A percentile compares a stretch with the other conserved stretches of the same genome.
phyloP scores from a whole-genome alignment of 2,113 vertebrate species.

The Puntigrus tetrazona region DNA sequence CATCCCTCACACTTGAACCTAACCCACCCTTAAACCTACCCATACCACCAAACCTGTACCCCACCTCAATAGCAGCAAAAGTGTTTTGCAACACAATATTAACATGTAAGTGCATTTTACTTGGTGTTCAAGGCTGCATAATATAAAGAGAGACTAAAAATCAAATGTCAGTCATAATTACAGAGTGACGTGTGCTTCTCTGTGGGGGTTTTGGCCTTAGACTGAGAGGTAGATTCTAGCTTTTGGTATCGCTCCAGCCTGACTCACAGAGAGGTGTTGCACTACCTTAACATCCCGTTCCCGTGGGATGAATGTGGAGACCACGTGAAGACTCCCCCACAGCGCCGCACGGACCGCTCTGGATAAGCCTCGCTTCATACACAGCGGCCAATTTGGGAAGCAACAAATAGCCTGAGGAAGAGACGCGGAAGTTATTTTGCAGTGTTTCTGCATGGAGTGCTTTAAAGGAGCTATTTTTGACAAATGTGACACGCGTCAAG shows the following conservation, averaged over 20 bases:
- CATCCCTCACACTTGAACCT: too few relatives aligned
- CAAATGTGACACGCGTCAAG: not conserved
- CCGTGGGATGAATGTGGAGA: constrained; percentile 21
- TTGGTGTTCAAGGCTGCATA: too few relatives aligned
- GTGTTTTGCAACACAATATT: too few relatives aligned
- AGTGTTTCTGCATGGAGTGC: not conserved
- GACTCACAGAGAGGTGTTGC: constrained; percentile 4
- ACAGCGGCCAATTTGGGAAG: not conserved
- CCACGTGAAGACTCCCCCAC: constrained; percentile 6
- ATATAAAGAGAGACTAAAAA: too few relatives aligned
- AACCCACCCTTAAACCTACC: too few relatives aligned
- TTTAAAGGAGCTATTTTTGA: not conserved
- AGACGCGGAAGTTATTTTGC: not conserved
- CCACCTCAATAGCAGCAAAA: too few relatives aligned
- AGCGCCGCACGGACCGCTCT: not conserved
- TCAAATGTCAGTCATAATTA: not conserved
- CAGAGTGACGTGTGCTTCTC: not conserved
- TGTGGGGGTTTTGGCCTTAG: not conserved
- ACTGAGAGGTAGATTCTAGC: constrained; percentile 4
- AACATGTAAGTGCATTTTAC: too few relatives aligned
- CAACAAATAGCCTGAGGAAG: not conserved
- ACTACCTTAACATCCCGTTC: not conserved
- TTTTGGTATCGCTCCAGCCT: not conserved
- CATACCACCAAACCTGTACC: too few relatives aligned
- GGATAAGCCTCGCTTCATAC: not conserved